phyloP scores from a whole-genome alignment of 2,797 vertebrate species.

The Spondyliosoma cantharus region DNA sequence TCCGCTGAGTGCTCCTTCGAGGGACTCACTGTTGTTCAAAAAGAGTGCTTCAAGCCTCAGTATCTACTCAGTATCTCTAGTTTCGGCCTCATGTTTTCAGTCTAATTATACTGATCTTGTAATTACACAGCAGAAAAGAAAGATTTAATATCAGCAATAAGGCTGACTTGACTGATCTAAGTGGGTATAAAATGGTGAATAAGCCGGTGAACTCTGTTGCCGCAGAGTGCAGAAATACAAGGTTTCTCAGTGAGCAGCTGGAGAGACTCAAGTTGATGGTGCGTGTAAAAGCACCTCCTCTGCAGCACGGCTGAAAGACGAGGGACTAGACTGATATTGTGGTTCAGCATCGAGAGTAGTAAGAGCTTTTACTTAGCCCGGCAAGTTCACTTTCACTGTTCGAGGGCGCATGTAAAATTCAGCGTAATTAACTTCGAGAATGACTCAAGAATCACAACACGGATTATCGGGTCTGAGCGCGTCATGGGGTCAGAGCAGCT shows the following conservation, averaged over 20 bases:
- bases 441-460: conserved; percentile 4
- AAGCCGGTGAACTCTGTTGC: conserved; percentile 35
- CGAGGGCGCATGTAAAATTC: not conserved
- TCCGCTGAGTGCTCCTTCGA: conserved; percentile 23
- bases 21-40: conserved; percentile 39
- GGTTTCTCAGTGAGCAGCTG: conserved; percentile 57
- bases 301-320: conserved; percentile 39
- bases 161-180: conserved; percentile 47
- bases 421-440: conserved; percentile 15
- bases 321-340: conserved; percentile 34
- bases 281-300: conserved; percentile 61
- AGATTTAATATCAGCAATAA: conserved; percentile 45
- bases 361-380: conserved; percentile 27
- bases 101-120: conserved; percentile 50
- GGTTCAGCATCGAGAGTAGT: conserved; percentile 34
- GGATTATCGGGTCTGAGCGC: conserved; percentile 19
- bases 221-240: conserved; percentile 24
- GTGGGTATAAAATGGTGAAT: conserved; percentile 53
- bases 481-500: not conserved
- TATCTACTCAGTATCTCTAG: conserved; percentile 39
- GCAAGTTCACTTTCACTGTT: conserved; percentile 18
- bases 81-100: conserved; percentile 44
- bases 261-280: conserved; percentile 58
- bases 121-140: conserved; percentile 50
- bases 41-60: conserved; percentile 30